Evolutionary conservation across 2,797 vertebrate species (phyloP).

Genomic region (Phalanger gymnotis): DNA sequence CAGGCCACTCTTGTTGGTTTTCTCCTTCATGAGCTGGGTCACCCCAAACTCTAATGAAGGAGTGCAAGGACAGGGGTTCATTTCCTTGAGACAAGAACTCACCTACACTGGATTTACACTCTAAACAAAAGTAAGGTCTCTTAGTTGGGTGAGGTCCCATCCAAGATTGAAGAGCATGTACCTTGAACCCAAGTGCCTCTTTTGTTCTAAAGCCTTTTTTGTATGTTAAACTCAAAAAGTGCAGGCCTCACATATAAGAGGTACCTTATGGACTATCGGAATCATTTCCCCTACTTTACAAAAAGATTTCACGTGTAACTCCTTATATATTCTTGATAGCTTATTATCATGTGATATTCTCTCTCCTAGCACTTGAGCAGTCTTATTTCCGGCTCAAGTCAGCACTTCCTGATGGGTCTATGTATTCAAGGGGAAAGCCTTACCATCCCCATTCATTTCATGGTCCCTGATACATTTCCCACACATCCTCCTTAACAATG

Average conservation of each 20-base stretch:
- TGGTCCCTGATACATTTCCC: not conserved
- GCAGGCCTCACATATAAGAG: not conserved
- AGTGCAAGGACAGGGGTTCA: not conserved
- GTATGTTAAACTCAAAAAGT: not conserved
- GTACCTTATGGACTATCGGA: not conserved
- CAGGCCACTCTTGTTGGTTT: not conserved
- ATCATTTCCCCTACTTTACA: not conserved
- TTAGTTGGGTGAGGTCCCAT: not conserved
- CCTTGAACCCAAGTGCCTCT: not conserved
- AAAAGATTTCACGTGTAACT: not conserved
- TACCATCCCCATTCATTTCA: not conserved
- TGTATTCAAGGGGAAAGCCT: not conserved
- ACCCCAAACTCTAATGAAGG: not conserved
- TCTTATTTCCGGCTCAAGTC: not conserved
- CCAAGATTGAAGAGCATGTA: not conserved
- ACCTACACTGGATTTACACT: not conserved
- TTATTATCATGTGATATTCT: not conserved
- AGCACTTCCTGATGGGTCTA: not conserved
- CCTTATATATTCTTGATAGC: not conserved
- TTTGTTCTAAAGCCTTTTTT: not conserved
- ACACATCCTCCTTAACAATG: not conserved
- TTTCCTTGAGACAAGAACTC: not conserved
- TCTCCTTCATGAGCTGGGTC: not conserved
- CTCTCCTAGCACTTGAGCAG: not conserved
- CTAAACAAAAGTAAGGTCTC: not conserved